Evolutionary conservation across 1,140 invertebrate species (phyloP).

Genomic region (Scaptomyza montana): DNA sequence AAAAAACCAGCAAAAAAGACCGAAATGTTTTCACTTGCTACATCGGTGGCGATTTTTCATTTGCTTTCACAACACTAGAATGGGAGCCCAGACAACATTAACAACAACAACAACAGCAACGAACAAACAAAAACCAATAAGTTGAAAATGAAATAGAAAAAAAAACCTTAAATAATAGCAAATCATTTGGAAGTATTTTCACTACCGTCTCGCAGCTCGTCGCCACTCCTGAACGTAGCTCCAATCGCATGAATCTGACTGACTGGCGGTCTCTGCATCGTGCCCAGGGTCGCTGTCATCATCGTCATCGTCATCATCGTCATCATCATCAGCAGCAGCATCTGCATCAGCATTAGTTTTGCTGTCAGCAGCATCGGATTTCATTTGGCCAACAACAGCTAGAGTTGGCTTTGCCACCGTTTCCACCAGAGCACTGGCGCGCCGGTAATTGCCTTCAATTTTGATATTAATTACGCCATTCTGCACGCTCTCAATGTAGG

Average conservation of each 20-base stretch:
- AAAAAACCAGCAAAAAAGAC: neutral
- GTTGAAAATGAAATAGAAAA: constrained; percentile 16
- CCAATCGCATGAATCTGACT: constrained; percentile 86
- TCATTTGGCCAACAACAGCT: constrained; percentile 73
- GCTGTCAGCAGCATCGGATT: constrained; percentile 84
- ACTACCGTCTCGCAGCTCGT: constrained; percentile 76
- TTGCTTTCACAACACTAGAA: constrained; percentile 38
- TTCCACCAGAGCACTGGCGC: constrained; percentile 86
- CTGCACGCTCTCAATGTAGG: constrained; percentile 84
- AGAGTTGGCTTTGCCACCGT: constrained; percentile 81
- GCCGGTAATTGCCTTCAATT: constrained; percentile 87
- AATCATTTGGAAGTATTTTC: constrained; percentile 62
- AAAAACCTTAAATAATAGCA: constrained; percentile 54
- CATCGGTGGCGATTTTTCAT: neutral
- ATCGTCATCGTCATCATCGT: constrained; percentile 63
- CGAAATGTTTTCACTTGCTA: constrained; percentile 43
- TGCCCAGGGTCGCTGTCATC: constrained; percentile 75
- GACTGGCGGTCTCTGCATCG: constrained; percentile 68
- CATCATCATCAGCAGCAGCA: constrained; percentile 70
- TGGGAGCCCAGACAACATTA: constrained; percentile 15
- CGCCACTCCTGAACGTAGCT: constrained; percentile 90
- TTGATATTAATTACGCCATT: constrained; percentile 87
- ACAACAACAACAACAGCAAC: constrained; percentile 17
- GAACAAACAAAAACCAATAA: constrained; percentile 42
- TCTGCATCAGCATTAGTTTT: constrained; percentile 18